phyloP scores from a whole-genome alignment of 2,797 vertebrate genomes.

The Acrossocheilus wenchowensis region DNA sequence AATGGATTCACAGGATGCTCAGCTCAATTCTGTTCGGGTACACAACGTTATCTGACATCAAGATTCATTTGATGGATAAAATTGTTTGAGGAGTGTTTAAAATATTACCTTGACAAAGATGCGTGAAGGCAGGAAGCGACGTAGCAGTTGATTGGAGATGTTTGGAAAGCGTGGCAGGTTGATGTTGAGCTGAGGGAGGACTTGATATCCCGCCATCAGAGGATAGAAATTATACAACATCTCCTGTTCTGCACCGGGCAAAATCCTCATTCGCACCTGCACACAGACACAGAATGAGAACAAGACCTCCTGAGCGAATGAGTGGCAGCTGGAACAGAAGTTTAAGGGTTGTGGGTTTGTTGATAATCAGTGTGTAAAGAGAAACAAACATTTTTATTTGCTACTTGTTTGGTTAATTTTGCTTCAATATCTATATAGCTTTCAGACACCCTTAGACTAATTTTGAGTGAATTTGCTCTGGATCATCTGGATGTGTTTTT shows the following conservation, averaged over 20 bases:
- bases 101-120: constrained; percentile 94
- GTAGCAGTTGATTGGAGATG: constrained; percentile 84
- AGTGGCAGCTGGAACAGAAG: background rate
- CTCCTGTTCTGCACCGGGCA: constrained; percentile 90
- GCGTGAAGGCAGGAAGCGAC: constrained; percentile 90
- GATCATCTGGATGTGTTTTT: background rate
- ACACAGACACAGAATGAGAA: constrained; percentile 31
- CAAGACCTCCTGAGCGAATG: background rate
- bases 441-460: background rate
- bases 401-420: background rate
- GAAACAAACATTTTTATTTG: background rate
- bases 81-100: background rate
- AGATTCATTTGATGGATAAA: background rate
- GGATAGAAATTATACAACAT: constrained; percentile 98
- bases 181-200: constrained; percentile 89
- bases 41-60: background rate
- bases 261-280: constrained; percentile 92
- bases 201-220: constrained; percentile 96
- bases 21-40: background rate
- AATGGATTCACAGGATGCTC: background rate
- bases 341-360: background rate
- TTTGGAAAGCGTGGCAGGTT: constrained; percentile 85
- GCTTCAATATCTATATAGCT: background rate
- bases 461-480: background rate
- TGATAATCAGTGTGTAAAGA: background rate